phyloP scores from a whole-genome alignment of 37 sponge, comb jelly and placozoan species.

The Beroe ovata region DNA sequence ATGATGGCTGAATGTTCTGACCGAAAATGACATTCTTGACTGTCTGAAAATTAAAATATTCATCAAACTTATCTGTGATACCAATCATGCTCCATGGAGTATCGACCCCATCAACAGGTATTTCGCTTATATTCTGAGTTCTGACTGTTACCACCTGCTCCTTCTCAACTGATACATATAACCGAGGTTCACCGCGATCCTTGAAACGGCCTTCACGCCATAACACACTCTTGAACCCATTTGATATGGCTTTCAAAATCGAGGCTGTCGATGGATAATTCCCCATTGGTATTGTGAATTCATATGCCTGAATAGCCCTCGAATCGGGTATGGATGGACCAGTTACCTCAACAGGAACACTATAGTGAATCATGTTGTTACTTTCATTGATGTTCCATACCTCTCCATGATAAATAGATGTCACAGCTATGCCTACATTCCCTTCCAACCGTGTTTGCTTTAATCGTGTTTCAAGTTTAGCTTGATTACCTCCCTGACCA shows the following conservation, averaged over 20 bases:
- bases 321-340: background rate
- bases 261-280: background rate
- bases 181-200: background rate
- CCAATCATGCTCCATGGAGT: background rate
- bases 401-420: slow-evolving; percentile 1
- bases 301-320: background rate
- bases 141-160: background rate
- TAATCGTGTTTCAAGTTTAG: background rate
- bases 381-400: background rate
- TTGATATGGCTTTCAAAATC: background rate
- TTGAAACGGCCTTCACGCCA: background rate
- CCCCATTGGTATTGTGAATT: background rate
- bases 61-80: background rate
- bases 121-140: background rate
- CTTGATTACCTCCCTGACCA: background rate
- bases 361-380: background rate
- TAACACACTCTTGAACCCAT: background rate
- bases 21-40: background rate
- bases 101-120: background rate
- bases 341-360: background rate
- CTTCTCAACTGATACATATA: background rate
- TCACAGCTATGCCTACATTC: slow-evolving; percentile 6
- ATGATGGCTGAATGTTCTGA: background rate
- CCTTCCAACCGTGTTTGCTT: background rate
- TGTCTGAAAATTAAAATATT: no score